Evolutionary conservation across 2,797 vertebrate genomes (phyloP), one percentile per base, ranked within the genome.

Genomic region (Acanthurus leucopareius): DNA sequence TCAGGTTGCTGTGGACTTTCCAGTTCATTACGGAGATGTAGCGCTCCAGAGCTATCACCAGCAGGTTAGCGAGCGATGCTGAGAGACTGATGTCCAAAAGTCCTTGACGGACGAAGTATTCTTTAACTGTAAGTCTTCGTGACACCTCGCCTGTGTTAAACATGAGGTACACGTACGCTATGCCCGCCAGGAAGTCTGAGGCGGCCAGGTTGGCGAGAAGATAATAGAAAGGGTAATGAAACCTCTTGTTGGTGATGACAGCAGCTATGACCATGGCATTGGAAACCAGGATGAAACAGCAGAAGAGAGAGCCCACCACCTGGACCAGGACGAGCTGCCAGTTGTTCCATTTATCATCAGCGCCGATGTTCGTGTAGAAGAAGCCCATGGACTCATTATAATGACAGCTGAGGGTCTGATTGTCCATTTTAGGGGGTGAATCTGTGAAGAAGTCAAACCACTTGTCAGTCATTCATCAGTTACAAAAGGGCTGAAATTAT

Each of bases 141-240:
- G 97, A 98, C 65, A 95, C 93, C 0, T 92, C 88, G 0, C 98
- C 98, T 0, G 98, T 99, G 90, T 99, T 96, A 85, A 99, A 99
- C 98, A 99, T 98, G 86, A 99, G 93, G 93, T 97, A 99, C 6
- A 99, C 95, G 1, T 99, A 99, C 0, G 98, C 98, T 17, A 99
- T 97, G 10, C 97, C 97, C 3, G 98, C 97, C 48, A 99, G 97
- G 89, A 99, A 97, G 91, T 99, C 98, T 0, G 98, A 97, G 54
- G 97, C 97, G 0, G 98, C 98, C 0, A 99, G 95, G 67, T 99
- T 99, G 89, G 97, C 92, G 22, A 99, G 94, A 45, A 99, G 96
- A 79, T 99, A 99, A 88, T 99, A 99, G 93, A 99, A 99, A 1
- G 98, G 97, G 69, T 96, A 99, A 86, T 99, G 98, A 85, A 99